Evolutionary conservation across 2,888 invertebrate species (phyloP).

Genomic region (Ornithoptera alexandrae): DNA sequence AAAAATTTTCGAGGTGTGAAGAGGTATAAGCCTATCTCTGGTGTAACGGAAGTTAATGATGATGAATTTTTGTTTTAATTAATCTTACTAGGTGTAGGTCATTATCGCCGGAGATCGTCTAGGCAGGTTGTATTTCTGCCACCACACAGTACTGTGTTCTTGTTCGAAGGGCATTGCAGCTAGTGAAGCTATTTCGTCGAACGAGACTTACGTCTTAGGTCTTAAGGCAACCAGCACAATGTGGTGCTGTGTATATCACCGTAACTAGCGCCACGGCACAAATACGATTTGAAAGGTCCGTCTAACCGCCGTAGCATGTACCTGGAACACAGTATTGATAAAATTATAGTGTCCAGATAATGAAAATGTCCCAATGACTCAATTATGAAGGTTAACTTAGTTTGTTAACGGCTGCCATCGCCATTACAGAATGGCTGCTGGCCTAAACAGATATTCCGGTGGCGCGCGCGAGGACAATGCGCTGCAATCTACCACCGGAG

Average conservation of each 20-base stretch:
- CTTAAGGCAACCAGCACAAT: no score
- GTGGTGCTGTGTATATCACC: no score
- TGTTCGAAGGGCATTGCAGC: no score
- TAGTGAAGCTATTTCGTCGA: no score
- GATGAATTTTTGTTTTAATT: neutral
- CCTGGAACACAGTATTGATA: constrained; percentile 30
- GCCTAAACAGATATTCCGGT: constrained; percentile 79
- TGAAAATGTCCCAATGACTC: constrained; percentile 51
- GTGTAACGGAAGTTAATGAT: neutral
- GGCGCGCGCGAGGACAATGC: constrained; percentile 75
- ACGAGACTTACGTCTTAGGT: no score
- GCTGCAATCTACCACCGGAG: constrained; percentile 72
- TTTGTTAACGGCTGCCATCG: constrained; percentile 65
- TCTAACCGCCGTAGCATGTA: neutral
- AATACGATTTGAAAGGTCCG: neutral
- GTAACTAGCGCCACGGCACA: neutral
- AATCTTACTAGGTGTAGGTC: no score
- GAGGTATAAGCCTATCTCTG: neutral
- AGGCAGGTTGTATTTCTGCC: no score
- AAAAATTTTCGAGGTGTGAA: constrained; percentile 30
- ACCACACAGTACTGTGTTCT: no score
- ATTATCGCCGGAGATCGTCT: no score
- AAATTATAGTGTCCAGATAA: constrained; percentile 40
- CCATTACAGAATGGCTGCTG: constrained; percentile 74
- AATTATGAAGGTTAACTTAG: constrained; percentile 60